A percentile compares a stretch with the other conserved stretches of the same genome.
Evolutionary conservation across 2,797 vertebrate genomes (phyloP).

Genomic region (Psittacula derbiana): DNA sequence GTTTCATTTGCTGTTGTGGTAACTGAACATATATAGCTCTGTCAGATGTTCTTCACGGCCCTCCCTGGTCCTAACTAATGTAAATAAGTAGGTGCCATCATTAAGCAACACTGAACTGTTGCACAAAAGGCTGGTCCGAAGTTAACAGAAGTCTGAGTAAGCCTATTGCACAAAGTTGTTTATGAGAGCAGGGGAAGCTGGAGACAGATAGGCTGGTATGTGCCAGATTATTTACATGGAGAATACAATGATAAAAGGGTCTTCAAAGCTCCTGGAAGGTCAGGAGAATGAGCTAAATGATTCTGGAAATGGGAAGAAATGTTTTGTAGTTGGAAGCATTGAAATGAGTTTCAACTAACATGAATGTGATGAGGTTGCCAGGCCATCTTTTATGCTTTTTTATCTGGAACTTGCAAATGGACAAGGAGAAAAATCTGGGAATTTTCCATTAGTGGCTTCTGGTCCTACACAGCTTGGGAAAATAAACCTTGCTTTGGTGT

Average conservation of each 20-base stretch:
- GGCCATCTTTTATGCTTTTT: background rate
- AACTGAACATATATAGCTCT: background rate
- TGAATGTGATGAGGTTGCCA: background rate
- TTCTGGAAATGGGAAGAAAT: constrained; percentile 26
- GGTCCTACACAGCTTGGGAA: background rate
- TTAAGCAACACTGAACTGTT: constrained; percentile 27
- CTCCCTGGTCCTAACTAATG: background rate
- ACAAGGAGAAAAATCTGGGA: background rate
- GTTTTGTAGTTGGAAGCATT: background rate
- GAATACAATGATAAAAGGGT: constrained; percentile 20
- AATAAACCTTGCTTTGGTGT: background rate
- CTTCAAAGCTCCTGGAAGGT: constrained; percentile 21
- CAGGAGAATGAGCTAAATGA: constrained; percentile 25
- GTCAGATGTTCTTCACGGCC: constrained; percentile 3
- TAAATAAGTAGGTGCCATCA: constrained; percentile 26
- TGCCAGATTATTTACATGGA: background rate
- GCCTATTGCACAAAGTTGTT: constrained; percentile 45
- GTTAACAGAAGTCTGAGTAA: constrained; percentile 38
- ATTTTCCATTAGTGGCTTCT: background rate
- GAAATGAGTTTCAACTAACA: background rate
- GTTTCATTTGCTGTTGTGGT: constrained; percentile 7
- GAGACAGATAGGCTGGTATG: constrained; percentile 1
- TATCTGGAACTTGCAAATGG: background rate
- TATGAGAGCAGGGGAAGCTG: constrained; percentile 30
- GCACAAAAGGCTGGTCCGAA: background rate